Evolutionary conservation across 2,113 vertebrate species (phyloP), one percentile per base, ranked within the genome.

Genomic region (Syngnathus floridae): DNA sequence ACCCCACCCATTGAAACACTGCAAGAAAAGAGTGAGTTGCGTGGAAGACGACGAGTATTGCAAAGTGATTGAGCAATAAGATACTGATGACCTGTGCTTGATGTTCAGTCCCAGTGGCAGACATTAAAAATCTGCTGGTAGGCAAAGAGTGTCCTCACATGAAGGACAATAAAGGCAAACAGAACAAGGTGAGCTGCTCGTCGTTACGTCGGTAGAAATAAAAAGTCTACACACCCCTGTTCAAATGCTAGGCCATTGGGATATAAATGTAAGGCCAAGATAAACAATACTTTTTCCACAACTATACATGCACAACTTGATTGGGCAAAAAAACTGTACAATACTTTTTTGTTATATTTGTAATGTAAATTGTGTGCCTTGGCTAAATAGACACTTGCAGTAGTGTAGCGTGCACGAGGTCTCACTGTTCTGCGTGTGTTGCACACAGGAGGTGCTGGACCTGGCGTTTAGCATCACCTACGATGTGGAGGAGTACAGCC

Each of bases 61-160:
- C 45, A 17, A 9, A 2, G 48, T 51, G 2, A 12, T 5, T 40
- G 57, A n/a, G 22, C 12, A 55, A 51, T 19, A 48, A 4, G 7
- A 19, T 9, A 51, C n/a, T 62, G 4, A 21, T 26, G 22, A 36
- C 2, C 2, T 19, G 31, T 6, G 43, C 19, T 16, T 38, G 11
- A 14, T 43, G 59, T 43, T 26, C 79, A 99, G 97, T 99, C 84
- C 93, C 97, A 51, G 94, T 98, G 54, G 91, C 90, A 0, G 95
- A 99, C 66, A 95, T 99, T 79, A 97, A 96, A 86, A 87, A 87
- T 38, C 75, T 99, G 67, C 86, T 99, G 21, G 89, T 87, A 0
- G 95, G 96, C 26, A 98, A 95, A 77, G 97, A 99, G 73, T 98
- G 96, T 71, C 94, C 93, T 0, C 95, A 99, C 61, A 91, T 93